Base-by-base conservation (phyloP, 2,113 vertebrate genomes). In the Eleginops maclovinus region DNA sequence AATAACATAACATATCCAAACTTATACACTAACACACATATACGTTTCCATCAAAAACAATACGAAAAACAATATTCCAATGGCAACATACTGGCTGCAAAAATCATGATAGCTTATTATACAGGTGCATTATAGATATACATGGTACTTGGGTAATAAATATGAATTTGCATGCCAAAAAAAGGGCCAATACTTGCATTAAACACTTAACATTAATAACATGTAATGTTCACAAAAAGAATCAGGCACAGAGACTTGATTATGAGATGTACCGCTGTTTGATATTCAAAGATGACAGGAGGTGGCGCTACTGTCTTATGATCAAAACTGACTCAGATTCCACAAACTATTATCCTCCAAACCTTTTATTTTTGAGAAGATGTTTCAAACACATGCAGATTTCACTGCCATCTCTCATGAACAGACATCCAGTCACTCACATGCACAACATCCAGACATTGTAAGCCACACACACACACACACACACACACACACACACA, bases 221-320 rank as follows among this genome's bases (percentile, higher is more conserved):
- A 31, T 50, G 2, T 22, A 17, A 46, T 22, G n/a, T 46, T 61
- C 9, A 53, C 7, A 16, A 3, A 40, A 24, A 36, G 15, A 67
- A 19, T 7, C 1, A 43, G 9, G 0, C 9, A 54, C 1, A 17
- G n/a, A 40, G 31, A 12, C 4, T 50, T 26, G 24, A 55, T 44
- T 41, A 9, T 55, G 4, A 64, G 44, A 10, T 11, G 22, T 24
- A 22, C 31, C 2, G 36, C 50, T 16, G 28, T 4, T 73, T 82
- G 53, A 60, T 81, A 50, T 59, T 53, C 36, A 41, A 19, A 47
- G 15, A 68, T 76, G 79, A 54, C 88, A 71, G 60, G 75, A 81
- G 88, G 55, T 84, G 90, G 88, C 72, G 80, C 84, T 82, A 66
- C 67, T 50, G 79, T 46, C 47, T 56, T 61, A 41, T 59, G 43